Conservation (phyloP, 2,888 invertebrate genomes). For the Drosophila paucipuncta region DNA sequence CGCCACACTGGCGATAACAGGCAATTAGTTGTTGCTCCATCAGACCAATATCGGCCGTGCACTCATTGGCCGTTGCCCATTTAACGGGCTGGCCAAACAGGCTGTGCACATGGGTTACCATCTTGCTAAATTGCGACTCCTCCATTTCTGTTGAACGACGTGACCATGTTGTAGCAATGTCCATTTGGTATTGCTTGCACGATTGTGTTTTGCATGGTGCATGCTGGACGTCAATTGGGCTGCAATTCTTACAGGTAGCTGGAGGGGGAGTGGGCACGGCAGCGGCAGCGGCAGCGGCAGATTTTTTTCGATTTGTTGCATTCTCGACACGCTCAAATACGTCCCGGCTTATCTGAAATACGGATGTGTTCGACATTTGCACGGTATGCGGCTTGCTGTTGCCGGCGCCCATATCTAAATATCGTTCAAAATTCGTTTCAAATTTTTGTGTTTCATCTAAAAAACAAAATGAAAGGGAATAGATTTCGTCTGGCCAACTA, state of each 20-base stretch:
- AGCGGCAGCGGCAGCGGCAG: neutral
- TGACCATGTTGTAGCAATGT: constrained; percentile 31
- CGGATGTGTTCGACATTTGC: too few relatives aligned
- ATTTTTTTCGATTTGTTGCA: constrained; percentile 9
- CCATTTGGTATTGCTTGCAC: constrained; percentile 9
- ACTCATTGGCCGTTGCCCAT: constrained; percentile 53
- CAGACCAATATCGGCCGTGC: constrained; percentile 45
- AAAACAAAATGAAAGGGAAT: neutral
- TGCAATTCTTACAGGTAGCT: constrained; percentile 33
- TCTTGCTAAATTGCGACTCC: constrained; percentile 55
- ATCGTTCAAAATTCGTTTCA: constrained; percentile 26
- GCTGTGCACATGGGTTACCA: constrained; percentile 57
- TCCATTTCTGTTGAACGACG: constrained; percentile 57
- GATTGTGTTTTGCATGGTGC: neutral
- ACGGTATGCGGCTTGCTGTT: constrained; percentile 67
- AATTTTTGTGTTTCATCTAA: neutral
- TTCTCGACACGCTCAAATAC: constrained; percentile 61
- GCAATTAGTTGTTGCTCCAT: constrained; percentile 52
- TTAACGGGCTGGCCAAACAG: constrained; percentile 51
- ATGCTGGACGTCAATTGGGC: neutral
- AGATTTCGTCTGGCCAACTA: neutral
- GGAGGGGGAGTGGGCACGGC: neutral
- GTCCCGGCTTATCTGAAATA: constrained; percentile 59
- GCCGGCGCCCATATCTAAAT: constrained; percentile 61
- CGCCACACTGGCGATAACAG: constrained; percentile 54